Evolutionary conservation across 2,113 vertebrate species (phyloP).

Genomic region (Raphicerus campestris): DNA sequence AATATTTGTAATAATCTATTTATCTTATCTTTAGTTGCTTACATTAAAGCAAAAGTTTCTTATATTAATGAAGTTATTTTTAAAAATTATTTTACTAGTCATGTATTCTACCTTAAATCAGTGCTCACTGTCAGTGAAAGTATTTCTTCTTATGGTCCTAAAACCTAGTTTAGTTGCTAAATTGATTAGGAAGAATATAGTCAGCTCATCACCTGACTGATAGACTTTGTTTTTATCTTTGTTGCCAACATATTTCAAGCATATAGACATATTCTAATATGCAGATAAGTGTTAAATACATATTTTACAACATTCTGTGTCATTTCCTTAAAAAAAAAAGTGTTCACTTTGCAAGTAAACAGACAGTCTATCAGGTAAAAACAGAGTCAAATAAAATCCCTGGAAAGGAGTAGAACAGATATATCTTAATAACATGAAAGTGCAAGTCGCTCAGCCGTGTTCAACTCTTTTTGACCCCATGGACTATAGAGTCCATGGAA

Average conservation of each 20-base stretch:
- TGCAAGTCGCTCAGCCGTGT: fast-evolving
- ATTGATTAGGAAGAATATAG: not conserved
- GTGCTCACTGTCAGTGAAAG: not conserved
- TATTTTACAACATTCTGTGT: not conserved
- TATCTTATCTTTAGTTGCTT: not conserved
- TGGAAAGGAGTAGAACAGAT: not conserved
- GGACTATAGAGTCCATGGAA: not conserved
- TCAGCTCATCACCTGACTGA: not conserved
- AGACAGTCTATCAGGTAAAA: not conserved
- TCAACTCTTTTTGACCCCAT: not conserved
- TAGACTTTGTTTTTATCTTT: not conserved
- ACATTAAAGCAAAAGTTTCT: not conserved
- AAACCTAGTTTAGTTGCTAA: not conserved
- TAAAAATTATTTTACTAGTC: not conserved
- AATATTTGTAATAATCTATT: not conserved
- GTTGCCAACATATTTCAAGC: not conserved
- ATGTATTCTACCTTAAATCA: not conserved
- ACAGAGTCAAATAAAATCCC: not conserved
- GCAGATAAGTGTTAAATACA: not conserved
- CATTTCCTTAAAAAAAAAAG: not conserved
- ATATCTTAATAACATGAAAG: not conserved
- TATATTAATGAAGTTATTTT: not conserved
- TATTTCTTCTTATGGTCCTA: not conserved
- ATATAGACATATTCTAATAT: not conserved
- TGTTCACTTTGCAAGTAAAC: not conserved